These are phyloP conservation scores for Ancistrus triradiatus DNA, from an alignment of 2,113 vertebrate genomes.

Conservation along the genomic window DNA sequence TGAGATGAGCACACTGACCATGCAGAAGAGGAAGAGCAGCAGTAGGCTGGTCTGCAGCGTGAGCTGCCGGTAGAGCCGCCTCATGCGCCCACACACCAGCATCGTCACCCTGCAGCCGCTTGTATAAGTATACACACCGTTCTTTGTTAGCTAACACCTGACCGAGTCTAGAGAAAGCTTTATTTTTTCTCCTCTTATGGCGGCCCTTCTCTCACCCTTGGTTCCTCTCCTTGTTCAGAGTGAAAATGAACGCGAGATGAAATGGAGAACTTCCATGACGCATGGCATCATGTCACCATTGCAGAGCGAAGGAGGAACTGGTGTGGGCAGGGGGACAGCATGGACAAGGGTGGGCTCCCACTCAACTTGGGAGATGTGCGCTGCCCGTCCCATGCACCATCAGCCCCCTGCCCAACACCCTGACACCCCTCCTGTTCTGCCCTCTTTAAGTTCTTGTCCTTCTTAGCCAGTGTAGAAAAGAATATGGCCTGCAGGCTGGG, in stretches of 20 bases:
- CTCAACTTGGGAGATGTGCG: slow-evolving; percentile 71
- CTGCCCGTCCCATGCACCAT: slow-evolving; percentile 59
- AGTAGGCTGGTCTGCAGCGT: slow-evolving; percentile 90
- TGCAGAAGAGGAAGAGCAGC: slow-evolving; percentile 91
- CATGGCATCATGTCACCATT: slow-evolving; percentile 95
- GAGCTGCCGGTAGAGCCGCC: slow-evolving; percentile 89
- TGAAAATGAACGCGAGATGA: slow-evolving; percentile 50
- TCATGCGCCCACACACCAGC: slow-evolving; percentile 78
- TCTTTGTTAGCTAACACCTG: slow-evolving; percentile 44
- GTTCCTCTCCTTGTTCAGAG: no score
- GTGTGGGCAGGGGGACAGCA: slow-evolving; percentile 61
- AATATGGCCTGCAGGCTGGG: slow-evolving; percentile 45
- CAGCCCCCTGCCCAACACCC: slow-evolving; percentile 66
- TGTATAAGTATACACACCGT: slow-evolving; percentile 36
- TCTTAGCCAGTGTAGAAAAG: slow-evolving; percentile 42
- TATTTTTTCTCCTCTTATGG: no score
- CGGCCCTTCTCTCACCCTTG: no score
- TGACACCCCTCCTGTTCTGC: slow-evolving; percentile 51
- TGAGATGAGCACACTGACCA: slow-evolving; percentile 91
- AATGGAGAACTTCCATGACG: slow-evolving; percentile 65
- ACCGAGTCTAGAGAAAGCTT: slow-evolving; percentile 62
- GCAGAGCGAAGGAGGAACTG: slow-evolving; percentile 73
- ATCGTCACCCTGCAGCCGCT: slow-evolving; percentile 59
- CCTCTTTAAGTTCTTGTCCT: slow-evolving; percentile 38
- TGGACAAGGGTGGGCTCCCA: slow-evolving; percentile 36